Base-by-base conservation (phyloP, 2,888 invertebrate species). In the Bedellia somnulentella region DNA sequence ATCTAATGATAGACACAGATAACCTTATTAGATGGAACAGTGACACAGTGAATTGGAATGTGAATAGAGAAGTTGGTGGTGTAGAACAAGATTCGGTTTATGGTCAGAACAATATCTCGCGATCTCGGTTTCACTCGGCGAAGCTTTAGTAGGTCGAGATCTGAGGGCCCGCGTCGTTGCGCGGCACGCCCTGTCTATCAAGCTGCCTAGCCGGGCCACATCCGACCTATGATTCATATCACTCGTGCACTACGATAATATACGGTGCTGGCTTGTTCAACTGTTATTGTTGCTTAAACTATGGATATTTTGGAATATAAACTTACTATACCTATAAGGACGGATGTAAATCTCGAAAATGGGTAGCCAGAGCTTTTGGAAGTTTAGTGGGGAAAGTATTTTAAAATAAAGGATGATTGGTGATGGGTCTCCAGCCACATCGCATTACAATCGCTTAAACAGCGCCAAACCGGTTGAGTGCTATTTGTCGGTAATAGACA, bases 71-170 rank as follows among this genome's bases (percentile, higher is more conserved):
- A 66, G 59, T 50, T 53, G 52, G 63, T 59, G 54, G 60, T 58
- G 57, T 52, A 52, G 55, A 66, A 63, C 57, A 52, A 60, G 59
- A 56, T 52, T 56, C 58, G 62, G 67, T 66, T 71, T 68, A 66
- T 59, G 57, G 54, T 46, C 56, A 17, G 57, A 57, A 52, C 53
- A 60, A 58, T 58, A 61, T 60, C 57, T 43, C 38, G 42, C 40
- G 53, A 66, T 63, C 61, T 56, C 41, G 38, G 51, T 49, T 54
- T 55, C 45, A 47, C 45, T 11, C 16, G 24, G n/a, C n/a, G n/a
- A n/a, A n/a, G n/a, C n/a, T n/a, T n/a, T n/a, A 53, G 52, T 53
- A 45, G 54, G 53, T 53, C 57, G 60, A 61, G 62, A 67, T 70
- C 64, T 52, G 46, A 67, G 56, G 45, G 46, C 55, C 67, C 66